Evolutionary conservation across 2,888 invertebrate species (phyloP).

Genomic region (Masnerella sp.): DNA sequence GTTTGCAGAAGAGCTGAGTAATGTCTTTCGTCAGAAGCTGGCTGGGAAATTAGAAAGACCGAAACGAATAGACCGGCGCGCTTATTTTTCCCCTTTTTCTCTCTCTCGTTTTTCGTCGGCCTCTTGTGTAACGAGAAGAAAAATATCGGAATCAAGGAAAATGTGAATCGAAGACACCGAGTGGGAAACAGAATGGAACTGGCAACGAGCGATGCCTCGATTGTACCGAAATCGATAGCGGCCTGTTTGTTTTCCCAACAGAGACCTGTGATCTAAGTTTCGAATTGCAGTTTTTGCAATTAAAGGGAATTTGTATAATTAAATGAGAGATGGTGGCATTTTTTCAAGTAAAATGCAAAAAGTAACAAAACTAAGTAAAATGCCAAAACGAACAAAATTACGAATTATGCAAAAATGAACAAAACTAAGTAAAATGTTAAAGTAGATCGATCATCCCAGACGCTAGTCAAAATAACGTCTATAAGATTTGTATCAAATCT

Average conservation of each 20-base stretch:
- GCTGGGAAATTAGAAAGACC: slow-evolving; percentile 55
- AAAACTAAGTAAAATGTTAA: too few relatives aligned
- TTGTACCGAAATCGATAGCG: slow-evolving; percentile 43
- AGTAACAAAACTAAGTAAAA: too few relatives aligned
- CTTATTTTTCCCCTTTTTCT: slow-evolving; percentile 1
- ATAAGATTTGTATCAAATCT: too few relatives aligned
- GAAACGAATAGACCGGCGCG: slow-evolving; percentile 33
- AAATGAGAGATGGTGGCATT: too few relatives aligned
- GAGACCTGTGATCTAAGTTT: too few relatives aligned
- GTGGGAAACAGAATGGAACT: slow-evolving; percentile 27
- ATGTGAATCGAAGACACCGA: slow-evolving; percentile 38
- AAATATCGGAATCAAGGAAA: slow-evolving; percentile 50
- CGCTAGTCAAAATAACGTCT: too few relatives aligned
- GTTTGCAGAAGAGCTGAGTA: slow-evolving; percentile 57
- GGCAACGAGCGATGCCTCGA: slow-evolving; percentile 23
- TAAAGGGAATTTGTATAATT: too few relatives aligned
- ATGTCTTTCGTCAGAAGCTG: slow-evolving; percentile 56
- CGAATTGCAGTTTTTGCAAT: too few relatives aligned
- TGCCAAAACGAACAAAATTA: too few relatives aligned
- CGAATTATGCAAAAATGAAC: too few relatives aligned
- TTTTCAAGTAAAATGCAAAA: too few relatives aligned
- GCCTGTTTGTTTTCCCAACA: slow-evolving; percentile 27
- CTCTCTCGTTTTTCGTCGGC: slow-evolving; percentile 14
- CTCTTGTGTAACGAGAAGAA: slow-evolving; percentile 46
- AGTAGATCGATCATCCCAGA: too few relatives aligned